phyloP scores from a whole-genome alignment of 2,888 invertebrate genomes.

The Nephrocerus scutellatus region DNA sequence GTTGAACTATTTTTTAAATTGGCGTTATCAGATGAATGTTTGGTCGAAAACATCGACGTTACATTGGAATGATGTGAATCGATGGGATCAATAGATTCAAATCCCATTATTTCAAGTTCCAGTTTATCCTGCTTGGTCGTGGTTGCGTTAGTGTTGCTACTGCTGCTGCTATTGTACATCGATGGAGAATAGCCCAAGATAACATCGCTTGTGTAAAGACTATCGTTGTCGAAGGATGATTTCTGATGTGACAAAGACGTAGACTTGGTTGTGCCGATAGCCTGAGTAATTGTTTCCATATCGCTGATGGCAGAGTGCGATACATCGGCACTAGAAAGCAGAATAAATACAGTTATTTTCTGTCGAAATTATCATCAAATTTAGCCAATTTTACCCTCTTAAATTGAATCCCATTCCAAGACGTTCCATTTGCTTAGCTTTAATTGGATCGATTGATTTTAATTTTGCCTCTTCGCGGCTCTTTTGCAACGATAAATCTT shows the following conservation, averaged over 20 bases:
- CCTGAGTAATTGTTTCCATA: constrained; percentile 88
- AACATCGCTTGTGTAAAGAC: constrained; percentile 27
- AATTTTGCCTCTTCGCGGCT: constrained; percentile 66
- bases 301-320: constrained; percentile 84
- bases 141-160: constrained; percentile 13
- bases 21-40: constrained; percentile 10
- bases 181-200: constrained; percentile 32
- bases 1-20: constrained; percentile 9
- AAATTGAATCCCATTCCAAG: constrained; percentile 80
- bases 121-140: constrained; percentile 36
- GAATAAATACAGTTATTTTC: not conserved
- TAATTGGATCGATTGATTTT: constrained; percentile 68
- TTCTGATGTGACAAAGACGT: constrained; percentile 24
- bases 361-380: not conserved
- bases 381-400: constrained; percentile 28
- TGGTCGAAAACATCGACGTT: constrained; percentile 40
- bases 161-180: constrained; percentile 26
- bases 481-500: constrained; percentile 63
- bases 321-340: constrained; percentile 48
- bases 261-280: constrained; percentile 49
- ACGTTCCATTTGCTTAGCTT: constrained; percentile 82
- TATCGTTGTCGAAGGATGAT: constrained; percentile 33
- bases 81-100: constrained; percentile 46
- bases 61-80: constrained; percentile 41
- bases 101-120: constrained; percentile 43